Conservation (phyloP, 2,888 invertebrate species). For the Pseudanteris insignis region DNA sequence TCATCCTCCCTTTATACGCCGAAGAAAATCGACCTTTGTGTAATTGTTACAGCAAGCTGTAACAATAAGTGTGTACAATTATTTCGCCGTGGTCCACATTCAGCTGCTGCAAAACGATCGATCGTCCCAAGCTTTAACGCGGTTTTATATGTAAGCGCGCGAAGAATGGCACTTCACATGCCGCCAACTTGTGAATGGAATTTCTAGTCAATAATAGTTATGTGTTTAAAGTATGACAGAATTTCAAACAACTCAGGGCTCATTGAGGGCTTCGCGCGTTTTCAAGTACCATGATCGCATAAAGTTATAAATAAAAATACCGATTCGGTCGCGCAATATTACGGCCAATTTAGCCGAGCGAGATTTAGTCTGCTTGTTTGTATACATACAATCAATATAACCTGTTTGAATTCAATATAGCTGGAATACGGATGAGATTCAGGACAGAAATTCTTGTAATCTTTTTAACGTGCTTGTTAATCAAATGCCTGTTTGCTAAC, state of each 20-base stretch:
- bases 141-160: slow-evolving; percentile 6
- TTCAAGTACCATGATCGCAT: slow-evolving; percentile 13
- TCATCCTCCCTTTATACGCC: slow-evolving; percentile 1
- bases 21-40: not conserved
- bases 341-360: slow-evolving; percentile 3
- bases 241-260: slow-evolving; percentile 9
- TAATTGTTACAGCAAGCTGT: slow-evolving; percentile 9
- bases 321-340: not conserved
- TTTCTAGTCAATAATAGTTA: slow-evolving; percentile 21
- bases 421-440: no score
- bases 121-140: slow-evolving; percentile 5
- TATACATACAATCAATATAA: not conserved
- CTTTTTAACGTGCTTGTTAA: no score
- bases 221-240: slow-evolving; percentile 13
- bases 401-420: slow-evolving; percentile 1
- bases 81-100: slow-evolving; percentile 7
- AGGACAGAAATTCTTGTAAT: no score
- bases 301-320: slow-evolving; percentile 9
- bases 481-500: no score
- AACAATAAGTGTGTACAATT: slow-evolving; percentile 13
- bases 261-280: slow-evolving; percentile 6
- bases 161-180: slow-evolving; percentile 9
- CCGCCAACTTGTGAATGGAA: slow-evolving; percentile 11
- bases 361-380: not conserved
- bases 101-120: slow-evolving; percentile 20